Evolutionary conservation across 1,140 invertebrate species (phyloP), one percentile per base, ranked within the genome.

Genomic region (Platorchestia sp.): DNA sequence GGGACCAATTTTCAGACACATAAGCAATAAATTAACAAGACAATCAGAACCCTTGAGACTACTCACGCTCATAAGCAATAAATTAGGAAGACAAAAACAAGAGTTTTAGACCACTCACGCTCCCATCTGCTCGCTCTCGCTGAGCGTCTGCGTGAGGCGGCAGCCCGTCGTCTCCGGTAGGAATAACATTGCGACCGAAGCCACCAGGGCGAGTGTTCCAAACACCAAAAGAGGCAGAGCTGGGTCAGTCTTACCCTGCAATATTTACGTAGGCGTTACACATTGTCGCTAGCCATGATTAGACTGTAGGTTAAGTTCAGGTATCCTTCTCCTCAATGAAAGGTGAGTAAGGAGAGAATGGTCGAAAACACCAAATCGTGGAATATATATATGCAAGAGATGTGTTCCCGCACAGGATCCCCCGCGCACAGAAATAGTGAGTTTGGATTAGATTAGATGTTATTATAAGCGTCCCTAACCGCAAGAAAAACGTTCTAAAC

Each of bases 211-310:
- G 10, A 45, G 44, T 5, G 44, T 36, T 0, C 91, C 91, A 41
- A 93, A 93, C 40, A 93, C 40, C 44, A 93, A 44, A 7, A 93
- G 91, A 45, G 91, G 91, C 16, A 93, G 91, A 44, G 91, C 91
- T 44, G 91, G 91, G 91, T 93, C n/a, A 5, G 36, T 10, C n/a
- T 93, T 93, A 45, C 91, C 91, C 91, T 93, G 91, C 7, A 47
- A 45, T 75, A 75, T n/a, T n/a, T n/a, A n/a, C n/a, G n/a, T n/a
- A n/a, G n/a, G n/a, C n/a, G n/a, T n/a, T n/a, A n/a, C n/a, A n/a
- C n/a, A n/a, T n/a, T n/a, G n/a, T n/a, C n/a, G n/a, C n/a, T n/a
- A n/a, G n/a, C n/a, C n/a, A n/a, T n/a, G n/a, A 75, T 19, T 40
- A 75, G 59, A 75, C 14, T 19, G 14, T 75, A 40, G 16, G 59